phyloP scores from a whole-genome alignment of 2,888 invertebrate species.

The Andrena praecox region DNA sequence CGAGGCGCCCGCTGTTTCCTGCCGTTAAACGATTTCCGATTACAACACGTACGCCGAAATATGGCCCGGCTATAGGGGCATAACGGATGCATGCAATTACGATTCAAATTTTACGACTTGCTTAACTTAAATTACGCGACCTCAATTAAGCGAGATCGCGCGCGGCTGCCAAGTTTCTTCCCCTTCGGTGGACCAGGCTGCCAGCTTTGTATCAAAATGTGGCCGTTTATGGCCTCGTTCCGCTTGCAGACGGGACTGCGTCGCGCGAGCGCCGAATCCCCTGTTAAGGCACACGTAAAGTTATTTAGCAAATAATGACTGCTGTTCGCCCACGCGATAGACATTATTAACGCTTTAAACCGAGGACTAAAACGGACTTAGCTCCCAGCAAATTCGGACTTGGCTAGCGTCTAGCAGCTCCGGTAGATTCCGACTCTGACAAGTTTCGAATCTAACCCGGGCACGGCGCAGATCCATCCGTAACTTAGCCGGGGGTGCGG shows the following conservation, averaged over 20 bases:
- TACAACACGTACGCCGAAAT: conserved; percentile 44
- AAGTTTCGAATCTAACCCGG: too few species aligned
- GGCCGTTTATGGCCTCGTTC: conserved; percentile 42
- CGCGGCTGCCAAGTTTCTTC: conserved; percentile 66
- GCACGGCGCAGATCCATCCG: too few species aligned
- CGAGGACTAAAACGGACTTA: conserved; percentile 7
- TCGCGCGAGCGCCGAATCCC: background rate
- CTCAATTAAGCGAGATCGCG: conserved; percentile 72
- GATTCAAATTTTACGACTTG: conserved; percentile 74
- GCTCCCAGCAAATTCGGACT: conserved; percentile 19
- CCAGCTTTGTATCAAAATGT: conserved; percentile 60
- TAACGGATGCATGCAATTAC: conserved; percentile 74
- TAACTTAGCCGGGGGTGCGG: too few species aligned
- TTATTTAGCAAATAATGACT: conserved; percentile 25
- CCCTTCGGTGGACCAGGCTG: conserved; percentile 32
- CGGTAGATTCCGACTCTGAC: too few species aligned
- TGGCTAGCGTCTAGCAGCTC: conserved; percentile 2
- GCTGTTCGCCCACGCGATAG: conserved; percentile 12
- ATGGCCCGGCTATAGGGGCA: conserved; percentile 49
- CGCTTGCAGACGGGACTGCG: conserved; percentile 6
- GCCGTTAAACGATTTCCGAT: conserved; percentile 68
- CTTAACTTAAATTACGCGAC: conserved; percentile 75
- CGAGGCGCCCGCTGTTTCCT: conserved; percentile 54
- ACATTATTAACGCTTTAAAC: conserved; percentile 9
- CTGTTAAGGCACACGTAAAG: background rate